Conservation (phyloP, 2,888 invertebrate species). For the Rotaria macrura region DNA sequence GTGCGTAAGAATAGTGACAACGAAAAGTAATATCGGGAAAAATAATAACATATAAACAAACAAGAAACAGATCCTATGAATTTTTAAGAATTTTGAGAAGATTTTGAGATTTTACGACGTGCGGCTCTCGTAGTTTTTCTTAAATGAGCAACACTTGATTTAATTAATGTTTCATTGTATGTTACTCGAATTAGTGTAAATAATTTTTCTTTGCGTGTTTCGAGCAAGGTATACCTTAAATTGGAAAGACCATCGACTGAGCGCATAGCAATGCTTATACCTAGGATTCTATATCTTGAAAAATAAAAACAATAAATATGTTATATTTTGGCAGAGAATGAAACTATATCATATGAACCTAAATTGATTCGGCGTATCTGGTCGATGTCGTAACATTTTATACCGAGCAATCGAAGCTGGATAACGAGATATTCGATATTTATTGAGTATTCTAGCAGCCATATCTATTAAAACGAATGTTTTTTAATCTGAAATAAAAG, state of each 20-base stretch:
- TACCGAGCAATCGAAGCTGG: slow-evolving; percentile 27
- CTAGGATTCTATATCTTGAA: neutral
- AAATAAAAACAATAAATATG: neutral
- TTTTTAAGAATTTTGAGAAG: too few relatives aligned
- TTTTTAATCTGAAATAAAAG: neutral
- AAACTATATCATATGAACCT: neutral
- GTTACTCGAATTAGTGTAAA: slow-evolving; percentile 24
- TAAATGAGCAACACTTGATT: neutral
- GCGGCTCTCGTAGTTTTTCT: neutral
- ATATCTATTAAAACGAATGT: neutral
- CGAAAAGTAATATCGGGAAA: too few relatives aligned
- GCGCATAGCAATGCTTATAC: neutral
- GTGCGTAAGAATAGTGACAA: too few relatives aligned
- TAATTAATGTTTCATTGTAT: slow-evolving; percentile 20
- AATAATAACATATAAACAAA: too few relatives aligned
- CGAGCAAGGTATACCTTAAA: neutral
- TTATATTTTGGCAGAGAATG: neutral
- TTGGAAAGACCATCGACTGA: neutral
- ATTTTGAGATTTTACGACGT: too few relatives aligned
- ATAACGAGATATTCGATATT: slow-evolving; percentile 27
- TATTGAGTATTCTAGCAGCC: neutral
- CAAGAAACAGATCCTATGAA: too few relatives aligned
- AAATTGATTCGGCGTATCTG: slow-evolving; percentile 3
- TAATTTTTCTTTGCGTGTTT: slow-evolving; percentile 14
- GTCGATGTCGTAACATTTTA: slow-evolving; percentile 29